Percentiles rank a stretch among this genome's conserved stretches.
Evolutionary conservation across 2,797 vertebrate species (phyloP).

Genomic region (Xyrichtys novacula): DNA sequence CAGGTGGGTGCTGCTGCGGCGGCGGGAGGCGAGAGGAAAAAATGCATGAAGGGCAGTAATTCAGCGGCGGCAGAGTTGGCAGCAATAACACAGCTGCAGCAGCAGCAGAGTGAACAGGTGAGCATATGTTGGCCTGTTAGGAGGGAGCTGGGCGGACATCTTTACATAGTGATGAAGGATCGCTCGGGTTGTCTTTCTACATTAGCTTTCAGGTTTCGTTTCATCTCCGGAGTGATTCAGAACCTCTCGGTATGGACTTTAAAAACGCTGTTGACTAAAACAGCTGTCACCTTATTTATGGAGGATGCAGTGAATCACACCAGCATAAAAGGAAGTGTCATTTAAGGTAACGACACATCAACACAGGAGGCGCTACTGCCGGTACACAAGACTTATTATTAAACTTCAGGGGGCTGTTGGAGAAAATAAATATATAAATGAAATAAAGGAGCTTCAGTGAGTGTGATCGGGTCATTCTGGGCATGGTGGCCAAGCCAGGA

Average conservation of each 20-base stretch:
- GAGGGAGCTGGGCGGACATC: slow-evolving; percentile 1
- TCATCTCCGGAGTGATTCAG: not conserved
- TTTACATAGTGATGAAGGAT: not conserved
- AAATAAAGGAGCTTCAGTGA: no score
- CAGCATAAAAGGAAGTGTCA: not conserved
- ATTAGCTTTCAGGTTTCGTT: slow-evolving; percentile 2
- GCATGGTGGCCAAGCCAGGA: no score
- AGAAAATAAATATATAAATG: no score
- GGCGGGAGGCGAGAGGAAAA: not conserved
- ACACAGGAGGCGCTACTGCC: no score
- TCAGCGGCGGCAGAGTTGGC: slow-evolving; percentile 27
- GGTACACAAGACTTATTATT: no score
- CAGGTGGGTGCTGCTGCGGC: slow-evolving; percentile 21
- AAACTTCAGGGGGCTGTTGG: no score
- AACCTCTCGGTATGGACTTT: not conserved
- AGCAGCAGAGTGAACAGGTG: slow-evolving; percentile 23
- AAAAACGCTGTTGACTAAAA: not conserved
- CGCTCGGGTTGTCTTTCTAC: not conserved
- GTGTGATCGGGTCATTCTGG: no score
- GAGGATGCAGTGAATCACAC: not conserved
- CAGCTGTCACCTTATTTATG: not conserved
- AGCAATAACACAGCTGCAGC: slow-evolving; percentile 22
- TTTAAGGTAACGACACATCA: no score
- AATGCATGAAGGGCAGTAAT: slow-evolving; percentile 35
- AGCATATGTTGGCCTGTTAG: not conserved